phyloP scores from a whole-genome alignment of 2,113 vertebrate species.

The Lycaon pictus region DNA sequence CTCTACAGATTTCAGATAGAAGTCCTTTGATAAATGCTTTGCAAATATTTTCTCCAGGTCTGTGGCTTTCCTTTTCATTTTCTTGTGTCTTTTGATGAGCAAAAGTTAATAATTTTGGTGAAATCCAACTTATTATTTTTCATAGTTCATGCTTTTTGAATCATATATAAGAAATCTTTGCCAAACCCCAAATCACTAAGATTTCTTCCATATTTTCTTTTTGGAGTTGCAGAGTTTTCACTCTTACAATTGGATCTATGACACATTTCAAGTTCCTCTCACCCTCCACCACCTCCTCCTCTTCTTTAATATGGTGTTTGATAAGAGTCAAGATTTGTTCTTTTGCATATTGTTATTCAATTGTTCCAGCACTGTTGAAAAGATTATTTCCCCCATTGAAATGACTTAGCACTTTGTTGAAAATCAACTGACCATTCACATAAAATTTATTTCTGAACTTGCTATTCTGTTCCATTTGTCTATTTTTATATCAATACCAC shows the following conservation, averaged over 20 bases:
- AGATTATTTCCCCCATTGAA: neutral
- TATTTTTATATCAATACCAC: neutral
- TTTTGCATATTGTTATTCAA: neutral
- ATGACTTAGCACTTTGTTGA: neutral
- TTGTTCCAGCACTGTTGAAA: neutral
- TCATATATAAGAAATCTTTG: neutral
- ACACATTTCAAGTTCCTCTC: neutral
- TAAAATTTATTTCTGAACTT: neutral
- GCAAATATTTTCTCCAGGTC: neutral
- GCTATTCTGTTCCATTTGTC: neutral
- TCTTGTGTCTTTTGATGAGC: neutral
- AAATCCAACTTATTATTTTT: neutral
- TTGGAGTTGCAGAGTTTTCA: neutral
- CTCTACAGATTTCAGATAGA: neutral
- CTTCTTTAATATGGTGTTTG: neutral
- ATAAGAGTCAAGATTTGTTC: neutral
- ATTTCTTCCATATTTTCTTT: neutral
- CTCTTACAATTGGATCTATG: neutral
- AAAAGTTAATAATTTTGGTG: neutral
- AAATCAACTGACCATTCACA: fast-evolving
- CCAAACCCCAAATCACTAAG: neutral
- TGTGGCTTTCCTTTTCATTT: neutral
- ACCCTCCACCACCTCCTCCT: neutral
- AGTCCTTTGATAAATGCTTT: neutral
- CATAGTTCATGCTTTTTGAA: neutral